A percentile compares a stretch with the other conserved stretches of the same genome.
Evolutionary conservation across 2,888 invertebrate genomes (phyloP).

Genomic region (Gasteruption jaculator): DNA sequence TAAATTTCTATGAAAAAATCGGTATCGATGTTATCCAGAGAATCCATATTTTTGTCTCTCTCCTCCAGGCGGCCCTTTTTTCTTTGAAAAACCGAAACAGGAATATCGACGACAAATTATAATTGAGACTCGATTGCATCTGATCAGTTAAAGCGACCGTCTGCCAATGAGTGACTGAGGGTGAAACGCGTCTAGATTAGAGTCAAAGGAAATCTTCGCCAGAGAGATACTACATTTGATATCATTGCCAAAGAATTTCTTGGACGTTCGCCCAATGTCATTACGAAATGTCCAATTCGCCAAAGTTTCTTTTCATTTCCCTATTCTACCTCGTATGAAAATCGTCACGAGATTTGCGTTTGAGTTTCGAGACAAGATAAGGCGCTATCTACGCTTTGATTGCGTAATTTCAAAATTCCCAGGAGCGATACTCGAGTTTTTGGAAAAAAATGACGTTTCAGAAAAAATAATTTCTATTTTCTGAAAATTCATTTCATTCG

Average conservation of each 20-base stretch:
- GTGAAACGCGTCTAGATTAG: too few relatives aligned
- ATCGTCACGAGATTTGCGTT: too few relatives aligned
- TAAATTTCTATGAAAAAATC: slow-evolving; percentile 40
- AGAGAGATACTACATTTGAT: slow-evolving; percentile 3
- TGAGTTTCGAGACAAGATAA: too few relatives aligned
- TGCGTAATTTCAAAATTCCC: too few relatives aligned
- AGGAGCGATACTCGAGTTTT: too few relatives aligned
- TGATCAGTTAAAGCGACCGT: too few relatives aligned
- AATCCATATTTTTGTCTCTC: slow-evolving; percentile 43
- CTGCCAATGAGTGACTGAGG: too few relatives aligned
- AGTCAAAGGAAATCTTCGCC: slow-evolving; percentile 8
- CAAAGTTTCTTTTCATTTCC: slow-evolving; percentile 8
- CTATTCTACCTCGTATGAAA: slow-evolving; percentile 7
- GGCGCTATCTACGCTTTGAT: too few relatives aligned
- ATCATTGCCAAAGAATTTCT: slow-evolving; percentile 27
- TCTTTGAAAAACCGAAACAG: neutral
- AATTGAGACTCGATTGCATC: neutral
- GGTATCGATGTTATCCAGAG: slow-evolving; percentile 39
- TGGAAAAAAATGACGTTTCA: too few relatives aligned
- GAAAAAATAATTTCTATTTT: too few relatives aligned
- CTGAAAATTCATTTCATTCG: too few relatives aligned
- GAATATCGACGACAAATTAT: neutral
- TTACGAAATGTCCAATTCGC: slow-evolving; percentile 29
- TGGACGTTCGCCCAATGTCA: slow-evolving; percentile 40
- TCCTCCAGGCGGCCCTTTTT: neutral